Evolutionary conservation across 2,888 invertebrate species (phyloP).

Genomic region (Pocota personata): DNA sequence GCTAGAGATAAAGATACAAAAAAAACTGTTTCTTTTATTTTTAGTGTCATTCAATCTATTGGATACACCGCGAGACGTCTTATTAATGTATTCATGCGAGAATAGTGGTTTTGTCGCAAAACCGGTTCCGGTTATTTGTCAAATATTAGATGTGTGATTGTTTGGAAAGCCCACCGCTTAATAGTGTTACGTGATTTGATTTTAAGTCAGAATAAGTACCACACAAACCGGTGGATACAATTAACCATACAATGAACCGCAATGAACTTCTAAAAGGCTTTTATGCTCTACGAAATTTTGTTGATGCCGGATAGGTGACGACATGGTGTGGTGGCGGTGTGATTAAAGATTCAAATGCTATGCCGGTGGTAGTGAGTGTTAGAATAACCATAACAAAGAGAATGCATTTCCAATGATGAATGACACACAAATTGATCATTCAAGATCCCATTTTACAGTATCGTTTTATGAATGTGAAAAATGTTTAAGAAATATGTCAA

Average conservation of each 20-base stretch:
- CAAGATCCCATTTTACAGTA: neutral
- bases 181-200: slow-evolving; percentile 3
- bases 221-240: neutral
- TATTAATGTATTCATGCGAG: slow-evolving; percentile 11
- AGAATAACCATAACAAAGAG: neutral
- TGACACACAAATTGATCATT: slow-evolving; percentile 1
- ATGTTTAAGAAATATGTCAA: neutral
- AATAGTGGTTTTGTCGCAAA: neutral
- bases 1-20: slow-evolving; percentile 14
- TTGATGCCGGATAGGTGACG: neutral
- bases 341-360: neutral
- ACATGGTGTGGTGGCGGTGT: neutral
- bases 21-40: neutral
- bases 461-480: neutral
- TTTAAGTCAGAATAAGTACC: neutral
- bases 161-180: neutral
- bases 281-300: neutral
- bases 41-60: neutral
- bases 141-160: neutral
- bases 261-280: slow-evolving; percentile 4
- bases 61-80: neutral
- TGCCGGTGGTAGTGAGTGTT: neutral
- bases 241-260: slow-evolving; percentile 10
- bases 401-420: neutral
- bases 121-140: slow-evolving; percentile 46